Evolutionary conservation across 2,113 vertebrate genomes (phyloP).

Genomic region (Antechinus flavipes): DNA sequence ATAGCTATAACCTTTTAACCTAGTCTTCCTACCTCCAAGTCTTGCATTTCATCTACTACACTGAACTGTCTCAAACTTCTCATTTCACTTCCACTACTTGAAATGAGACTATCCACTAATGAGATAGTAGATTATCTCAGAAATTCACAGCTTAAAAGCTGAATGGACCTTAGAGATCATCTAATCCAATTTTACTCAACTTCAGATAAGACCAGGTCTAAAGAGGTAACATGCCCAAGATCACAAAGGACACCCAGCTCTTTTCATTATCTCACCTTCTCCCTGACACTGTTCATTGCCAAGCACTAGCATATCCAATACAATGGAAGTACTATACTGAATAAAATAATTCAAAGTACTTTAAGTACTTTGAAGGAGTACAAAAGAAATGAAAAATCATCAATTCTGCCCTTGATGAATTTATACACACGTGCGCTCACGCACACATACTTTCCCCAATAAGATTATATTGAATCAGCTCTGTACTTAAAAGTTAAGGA

Average conservation of each 20-base stretch:
- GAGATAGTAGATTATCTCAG: not conserved
- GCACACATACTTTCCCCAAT: too few species aligned
- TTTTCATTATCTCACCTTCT: not conserved
- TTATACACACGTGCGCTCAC: too few species aligned
- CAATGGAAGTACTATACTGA: too few species aligned
- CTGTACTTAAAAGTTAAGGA: too few species aligned
- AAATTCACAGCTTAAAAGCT: not conserved
- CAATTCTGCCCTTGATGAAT: too few species aligned
- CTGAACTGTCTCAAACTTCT: not conserved
- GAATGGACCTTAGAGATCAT: not conserved
- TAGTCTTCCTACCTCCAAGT: not conserved
- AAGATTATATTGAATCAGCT: too few species aligned
- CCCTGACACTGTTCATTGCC: not conserved
- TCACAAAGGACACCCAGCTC: not conserved
- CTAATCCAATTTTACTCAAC: not conserved
- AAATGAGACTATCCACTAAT: not conserved
- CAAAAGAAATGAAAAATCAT: too few species aligned
- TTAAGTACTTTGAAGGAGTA: too few species aligned
- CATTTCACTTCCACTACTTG: not conserved
- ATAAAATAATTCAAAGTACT: too few species aligned
- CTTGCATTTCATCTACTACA: not conserved
- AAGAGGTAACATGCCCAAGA: not conserved
- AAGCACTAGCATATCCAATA: too few species aligned
- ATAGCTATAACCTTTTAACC: not conserved
- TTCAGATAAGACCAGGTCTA: not conserved